Base-by-base conservation (phyloP, 2,797 vertebrate species). In the Spinus pinus region DNA sequence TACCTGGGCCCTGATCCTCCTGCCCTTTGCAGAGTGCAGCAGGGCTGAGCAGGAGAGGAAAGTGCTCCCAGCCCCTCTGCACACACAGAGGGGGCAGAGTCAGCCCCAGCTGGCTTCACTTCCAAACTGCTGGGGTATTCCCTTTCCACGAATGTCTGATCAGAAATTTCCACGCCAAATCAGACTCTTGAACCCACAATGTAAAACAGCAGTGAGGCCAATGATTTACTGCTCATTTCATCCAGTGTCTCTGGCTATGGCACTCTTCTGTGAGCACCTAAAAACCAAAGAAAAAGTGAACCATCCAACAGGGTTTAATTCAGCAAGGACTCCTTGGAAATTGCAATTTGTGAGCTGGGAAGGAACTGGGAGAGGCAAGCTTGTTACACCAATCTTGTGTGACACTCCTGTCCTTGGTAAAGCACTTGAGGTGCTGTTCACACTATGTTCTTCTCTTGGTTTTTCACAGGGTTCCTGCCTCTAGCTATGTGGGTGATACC, bases 1-100 rank as follows among this genome's bases (percentile, higher is more conserved):
- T 30, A 17, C 17, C 19, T 39, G 42, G 28, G 24, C 18, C 42
- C 77, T 42, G 35, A 7, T 33, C 33, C 11, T 27, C 50, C 37
- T 24, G 15, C 49, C 30, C 41, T 23, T 39, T 1, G 1, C 0
- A 20, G 8, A 14, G 9, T 0, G 31, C 61, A 50, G 65, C 20
- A 51, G 28, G 47, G 16, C 33, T 42, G 47, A 86, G 60, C 24
- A 44, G 31, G 41, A 47, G 22, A 6, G 5, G 6, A 22, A 67
- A 39, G 42, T 0, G 2, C 37, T 53, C 60, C 47, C 70, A 51
- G 37, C 6, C 65, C 16, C 46, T 24, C 35, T 47, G 69, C 64
- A 33, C 49, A 23, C 42, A 56, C 28, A 66, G 30, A 39, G 5
- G 9, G 41, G 9, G 57, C 35, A 56, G 54, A 69, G 77, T 1